Evolutionary conservation across 2,888 invertebrate species (phyloP).

Genomic region (Pyrocoelia pectoralis): DNA sequence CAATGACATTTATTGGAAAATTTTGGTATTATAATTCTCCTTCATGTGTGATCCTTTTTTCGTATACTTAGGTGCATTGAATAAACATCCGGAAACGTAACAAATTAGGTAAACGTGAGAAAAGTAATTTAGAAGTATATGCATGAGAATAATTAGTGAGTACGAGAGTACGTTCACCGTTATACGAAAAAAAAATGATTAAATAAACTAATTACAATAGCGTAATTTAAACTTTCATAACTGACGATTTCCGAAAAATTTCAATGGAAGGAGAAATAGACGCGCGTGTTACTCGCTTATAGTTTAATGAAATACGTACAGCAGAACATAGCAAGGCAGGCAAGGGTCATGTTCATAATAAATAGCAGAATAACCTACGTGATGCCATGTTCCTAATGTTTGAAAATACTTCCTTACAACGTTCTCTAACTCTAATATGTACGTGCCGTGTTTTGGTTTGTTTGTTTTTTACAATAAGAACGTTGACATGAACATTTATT

Average conservation of each 20-base stretch:
- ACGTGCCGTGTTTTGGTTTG: constrained; percentile 37
- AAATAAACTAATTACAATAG: constrained; percentile 20
- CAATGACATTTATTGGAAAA: neutral
- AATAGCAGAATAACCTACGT: constrained; percentile 42
- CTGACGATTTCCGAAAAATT: constrained; percentile 23
- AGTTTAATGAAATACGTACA: constrained; percentile 35
- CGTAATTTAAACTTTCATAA: constrained; percentile 15
- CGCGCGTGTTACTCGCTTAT: constrained; percentile 29
- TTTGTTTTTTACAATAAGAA: constrained; percentile 34
- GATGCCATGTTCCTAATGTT: constrained; percentile 46
- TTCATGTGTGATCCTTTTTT: no score
- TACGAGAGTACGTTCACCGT: neutral
- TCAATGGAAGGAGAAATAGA: constrained; percentile 18
- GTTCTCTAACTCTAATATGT: constrained; percentile 34
- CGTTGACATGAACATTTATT: constrained; percentile 27
- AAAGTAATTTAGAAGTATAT: neutral
- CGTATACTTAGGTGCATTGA: no score
- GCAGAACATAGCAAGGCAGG: constrained; percentile 21
- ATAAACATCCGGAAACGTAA: no score
- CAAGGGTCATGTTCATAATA: constrained; percentile 34
- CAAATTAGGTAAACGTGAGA: neutral
- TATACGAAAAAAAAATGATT: neutral
- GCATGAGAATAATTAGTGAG: constrained; percentile 1
- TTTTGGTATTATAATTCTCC: neutral
- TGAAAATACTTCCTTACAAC: constrained; percentile 41